phyloP scores from a whole-genome alignment of 2,888 invertebrate species.

The Troilus luridus region DNA sequence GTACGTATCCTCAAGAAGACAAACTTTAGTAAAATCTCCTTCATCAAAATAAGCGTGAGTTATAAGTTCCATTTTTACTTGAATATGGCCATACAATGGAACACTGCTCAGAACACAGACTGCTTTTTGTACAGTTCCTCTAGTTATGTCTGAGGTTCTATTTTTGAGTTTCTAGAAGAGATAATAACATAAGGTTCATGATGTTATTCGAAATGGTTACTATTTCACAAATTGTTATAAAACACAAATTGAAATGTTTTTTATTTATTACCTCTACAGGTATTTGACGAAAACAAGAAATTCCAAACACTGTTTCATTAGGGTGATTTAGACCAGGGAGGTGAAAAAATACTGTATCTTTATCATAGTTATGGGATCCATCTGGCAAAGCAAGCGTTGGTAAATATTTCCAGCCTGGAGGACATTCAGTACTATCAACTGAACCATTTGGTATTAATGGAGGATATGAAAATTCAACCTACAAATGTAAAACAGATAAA shows the following conservation, averaged over 20 bases:
- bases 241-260: background rate
- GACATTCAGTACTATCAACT: constrained; percentile 80
- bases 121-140: constrained; percentile 98
- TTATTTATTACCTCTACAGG: constrained; percentile 82
- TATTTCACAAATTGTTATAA: too few relatives aligned
- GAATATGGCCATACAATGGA: constrained; percentile 94
- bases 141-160: constrained; percentile 94
- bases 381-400: constrained; percentile 98
- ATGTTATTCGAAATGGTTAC: background rate
- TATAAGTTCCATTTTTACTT: constrained; percentile 93
- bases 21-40: constrained; percentile 89
- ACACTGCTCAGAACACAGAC: constrained; percentile 93
- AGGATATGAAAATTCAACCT: constrained; percentile 77
- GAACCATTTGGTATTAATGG: constrained; percentile 64
- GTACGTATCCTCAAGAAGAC: constrained; percentile 91
- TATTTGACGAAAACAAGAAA: constrained; percentile 98
- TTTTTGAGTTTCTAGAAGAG: constrained; percentile 86
- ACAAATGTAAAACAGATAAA: constrained; percentile 64
- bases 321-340: constrained; percentile 90
- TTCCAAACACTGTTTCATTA: constrained; percentile 90
- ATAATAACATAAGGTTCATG: background rate
- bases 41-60: constrained; percentile 98
- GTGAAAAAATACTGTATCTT: constrained; percentile 97
- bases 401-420: constrained; percentile 93
- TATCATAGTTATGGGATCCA: constrained; percentile 96